Conservation (phyloP, 1,140 invertebrate species). For the Ceratina calcarata region DNA sequence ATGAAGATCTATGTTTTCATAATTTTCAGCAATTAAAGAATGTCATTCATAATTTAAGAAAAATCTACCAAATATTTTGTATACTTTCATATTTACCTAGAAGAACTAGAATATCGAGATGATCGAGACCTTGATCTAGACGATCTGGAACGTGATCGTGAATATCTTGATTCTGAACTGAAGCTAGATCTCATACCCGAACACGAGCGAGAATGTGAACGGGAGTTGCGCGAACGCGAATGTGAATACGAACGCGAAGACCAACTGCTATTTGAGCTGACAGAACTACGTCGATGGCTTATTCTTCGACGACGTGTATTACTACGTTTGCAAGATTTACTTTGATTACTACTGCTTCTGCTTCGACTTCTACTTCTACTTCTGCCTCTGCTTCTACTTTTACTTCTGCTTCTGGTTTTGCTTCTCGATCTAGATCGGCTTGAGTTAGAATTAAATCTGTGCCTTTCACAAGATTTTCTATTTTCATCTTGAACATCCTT, state of each 20-base stretch:
- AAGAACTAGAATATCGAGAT: conserved; percentile 66
- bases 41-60: neutral
- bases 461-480: conserved; percentile 53
- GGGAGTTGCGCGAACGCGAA: neutral
- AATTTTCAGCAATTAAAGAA: conserved; percentile 2
- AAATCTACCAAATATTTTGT: neutral
- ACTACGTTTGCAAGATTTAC: conserved; percentile 57
- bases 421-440: conserved; percentile 78
- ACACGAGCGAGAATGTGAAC: conserved; percentile 49
- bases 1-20: conserved; percentile 65
- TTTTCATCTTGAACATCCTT: conserved; percentile 36
- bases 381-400: conserved; percentile 63
- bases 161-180: conserved; percentile 22
- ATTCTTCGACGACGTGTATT: conserved; percentile 63
- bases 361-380: conserved; percentile 67
- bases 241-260: conserved; percentile 71
- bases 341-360: conserved; percentile 70
- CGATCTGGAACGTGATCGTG: conserved; percentile 51
- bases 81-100: conserved; percentile 66
- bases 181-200: neutral
- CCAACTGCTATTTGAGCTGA: conserved; percentile 75
- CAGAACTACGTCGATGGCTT: conserved; percentile 71
- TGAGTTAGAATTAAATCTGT: conserved; percentile 48
- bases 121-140: conserved; percentile 57
- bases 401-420: conserved; percentile 75